Evolutionary conservation across 2,113 vertebrate genomes (phyloP).

Genomic region (Paralichthys olivaceus): DNA sequence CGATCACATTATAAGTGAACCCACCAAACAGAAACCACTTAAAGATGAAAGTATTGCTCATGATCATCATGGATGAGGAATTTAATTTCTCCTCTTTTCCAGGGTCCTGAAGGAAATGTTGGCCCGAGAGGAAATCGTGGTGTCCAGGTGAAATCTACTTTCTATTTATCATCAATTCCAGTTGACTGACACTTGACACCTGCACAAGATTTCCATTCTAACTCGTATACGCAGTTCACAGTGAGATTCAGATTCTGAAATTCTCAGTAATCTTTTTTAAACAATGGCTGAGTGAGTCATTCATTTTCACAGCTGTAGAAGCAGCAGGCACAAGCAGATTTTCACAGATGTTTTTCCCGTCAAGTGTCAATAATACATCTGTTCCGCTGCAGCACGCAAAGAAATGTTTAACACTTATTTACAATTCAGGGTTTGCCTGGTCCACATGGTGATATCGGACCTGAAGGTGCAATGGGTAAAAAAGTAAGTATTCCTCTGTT

Average conservation of each 20-base stretch:
- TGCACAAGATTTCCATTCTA: too few relatives aligned
- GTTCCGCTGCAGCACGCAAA: too few relatives aligned
- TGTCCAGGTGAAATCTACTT: slow-evolving; percentile 81
- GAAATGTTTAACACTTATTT: neutral
- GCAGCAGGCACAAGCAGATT: too few relatives aligned
- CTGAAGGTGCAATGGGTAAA: slow-evolving; percentile 86
- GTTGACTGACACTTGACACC: too few relatives aligned
- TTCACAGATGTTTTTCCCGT: too few relatives aligned
- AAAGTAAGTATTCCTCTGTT: slow-evolving; percentile 80
- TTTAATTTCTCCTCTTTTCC: neutral
- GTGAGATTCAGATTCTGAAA: too few relatives aligned
- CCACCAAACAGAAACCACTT: neutral
- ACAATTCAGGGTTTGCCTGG: slow-evolving; percentile 86
- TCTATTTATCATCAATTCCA: neutral
- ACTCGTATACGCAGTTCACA: too few relatives aligned
- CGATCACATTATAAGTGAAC: neutral
- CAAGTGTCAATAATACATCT: too few relatives aligned
- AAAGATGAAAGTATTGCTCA: neutral
- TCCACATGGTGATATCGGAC: slow-evolving; percentile 86
- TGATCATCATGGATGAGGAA: neutral
- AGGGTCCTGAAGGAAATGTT: slow-evolving; percentile 89
- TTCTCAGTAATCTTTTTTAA: too few relatives aligned
- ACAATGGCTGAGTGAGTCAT: too few relatives aligned
- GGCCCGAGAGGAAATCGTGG: slow-evolving; percentile 87
- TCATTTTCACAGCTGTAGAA: too few relatives aligned